Conservation (phyloP, 2,888 invertebrate species). For the Adelphocoris suturalis region DNA sequence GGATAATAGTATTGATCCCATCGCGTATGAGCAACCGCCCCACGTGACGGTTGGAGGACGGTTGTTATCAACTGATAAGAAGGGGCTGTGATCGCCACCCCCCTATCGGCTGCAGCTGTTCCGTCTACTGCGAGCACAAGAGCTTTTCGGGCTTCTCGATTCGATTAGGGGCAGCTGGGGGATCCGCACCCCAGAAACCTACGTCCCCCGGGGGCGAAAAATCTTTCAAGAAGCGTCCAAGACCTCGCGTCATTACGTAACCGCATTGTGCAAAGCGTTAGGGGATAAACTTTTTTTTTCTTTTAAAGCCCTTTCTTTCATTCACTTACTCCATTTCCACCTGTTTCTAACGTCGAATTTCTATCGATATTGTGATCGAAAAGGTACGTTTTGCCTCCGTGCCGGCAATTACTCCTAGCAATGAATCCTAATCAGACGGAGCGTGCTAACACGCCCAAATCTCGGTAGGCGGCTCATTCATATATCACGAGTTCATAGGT, state of each 20-base stretch:
- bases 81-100: slow-evolving; percentile 19
- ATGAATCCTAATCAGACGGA: too few species aligned
- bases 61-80: slow-evolving; percentile 13
- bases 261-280: slow-evolving; percentile 12
- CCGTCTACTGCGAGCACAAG: neutral
- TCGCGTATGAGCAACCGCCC: neutral
- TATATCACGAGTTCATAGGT: too few species aligned
- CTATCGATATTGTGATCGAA: too few species aligned
- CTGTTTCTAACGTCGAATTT: neutral
- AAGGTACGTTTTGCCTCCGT: too few species aligned
- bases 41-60: slow-evolving; percentile 3
- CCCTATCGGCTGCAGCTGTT: slow-evolving; percentile 29
- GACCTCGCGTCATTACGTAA: slow-evolving; percentile 4
- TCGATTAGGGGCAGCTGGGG: slow-evolving; percentile 28
- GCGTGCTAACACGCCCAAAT: too few species aligned
- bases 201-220: slow-evolving; percentile 10
- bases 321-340: neutral
- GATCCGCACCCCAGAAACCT: neutral
- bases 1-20: neutral
- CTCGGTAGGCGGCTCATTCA: too few species aligned
- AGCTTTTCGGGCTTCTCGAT: neutral
- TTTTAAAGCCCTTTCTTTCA: neutral
- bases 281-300: neutral
- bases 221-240: slow-evolving; percentile 13
- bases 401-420: too few species aligned